These are phyloP conservation scores for Embidobia sp. DNA, from an alignment of 2,888 invertebrate species.

Conservation along the genomic window DNA sequence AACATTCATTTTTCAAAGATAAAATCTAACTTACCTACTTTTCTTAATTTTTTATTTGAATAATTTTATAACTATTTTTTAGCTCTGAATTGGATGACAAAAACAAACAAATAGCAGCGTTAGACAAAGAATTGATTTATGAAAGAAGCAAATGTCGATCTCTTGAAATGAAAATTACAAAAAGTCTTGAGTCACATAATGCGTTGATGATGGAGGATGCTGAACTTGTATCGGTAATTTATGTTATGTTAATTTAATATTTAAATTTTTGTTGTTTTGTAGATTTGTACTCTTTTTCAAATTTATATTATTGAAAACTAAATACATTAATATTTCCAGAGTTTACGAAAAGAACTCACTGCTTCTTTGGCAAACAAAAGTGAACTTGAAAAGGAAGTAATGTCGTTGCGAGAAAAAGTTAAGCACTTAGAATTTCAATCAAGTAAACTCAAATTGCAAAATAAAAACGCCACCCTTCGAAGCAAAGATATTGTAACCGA, in stretches of 20 bases:
- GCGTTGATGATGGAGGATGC: constrained; percentile 73
- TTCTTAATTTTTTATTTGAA: background rate
- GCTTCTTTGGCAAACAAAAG: constrained; percentile 85
- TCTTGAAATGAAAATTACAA: constrained; percentile 73
- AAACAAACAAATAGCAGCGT: constrained; percentile 68
- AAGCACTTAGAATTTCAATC: constrained; percentile 82
- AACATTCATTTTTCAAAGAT: background rate
- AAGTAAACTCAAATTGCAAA: constrained; percentile 70
- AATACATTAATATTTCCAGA: constrained; percentile 57
- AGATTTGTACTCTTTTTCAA: too few relatives aligned
- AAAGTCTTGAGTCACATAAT: constrained; percentile 70
- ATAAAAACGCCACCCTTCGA: constrained; percentile 46
- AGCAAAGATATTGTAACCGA: constrained; percentile 64
- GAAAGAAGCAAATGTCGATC: constrained; percentile 73
- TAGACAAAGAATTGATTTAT: constrained; percentile 74
- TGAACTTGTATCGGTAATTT: constrained; percentile 73
- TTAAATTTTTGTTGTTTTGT: constrained; percentile 9
- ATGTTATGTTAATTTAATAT: background rate
- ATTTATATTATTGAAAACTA: constrained; percentile 6
- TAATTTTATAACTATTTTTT: constrained; percentile 21
- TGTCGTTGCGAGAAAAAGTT: constrained; percentile 83
- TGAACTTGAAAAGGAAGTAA: constrained; percentile 84
- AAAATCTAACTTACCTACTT: too few relatives aligned
- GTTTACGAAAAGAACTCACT: constrained; percentile 82
- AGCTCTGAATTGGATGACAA: constrained; percentile 75